phyloP scores from a whole-genome alignment of 2,888 invertebrate species.

The Platypus cylindrus region DNA sequence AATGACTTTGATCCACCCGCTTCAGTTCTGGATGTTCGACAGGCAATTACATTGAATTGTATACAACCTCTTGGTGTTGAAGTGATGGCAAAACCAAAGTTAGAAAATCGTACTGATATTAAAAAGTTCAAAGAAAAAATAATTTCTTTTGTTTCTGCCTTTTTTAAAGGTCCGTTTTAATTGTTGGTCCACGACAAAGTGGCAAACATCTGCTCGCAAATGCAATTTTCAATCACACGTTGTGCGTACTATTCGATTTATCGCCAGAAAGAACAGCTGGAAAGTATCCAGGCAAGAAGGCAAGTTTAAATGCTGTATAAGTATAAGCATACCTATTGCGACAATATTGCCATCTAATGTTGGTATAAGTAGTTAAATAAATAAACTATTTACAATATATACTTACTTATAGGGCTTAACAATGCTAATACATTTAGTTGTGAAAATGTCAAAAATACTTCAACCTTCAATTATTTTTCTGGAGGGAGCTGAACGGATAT shows the following conservation, averaged over 20 bases:
- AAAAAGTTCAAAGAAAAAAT: too few species aligned
- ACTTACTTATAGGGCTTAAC: conserved; percentile 45
- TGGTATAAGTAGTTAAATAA: not conserved
- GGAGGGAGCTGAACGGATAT: conserved; percentile 53
- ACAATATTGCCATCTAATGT: not conserved
- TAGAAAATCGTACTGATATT: too few species aligned
- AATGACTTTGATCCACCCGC: conserved; percentile 36
- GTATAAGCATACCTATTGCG: not conserved
- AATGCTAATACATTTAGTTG: conserved; percentile 51
- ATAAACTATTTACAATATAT: conserved; percentile 3
- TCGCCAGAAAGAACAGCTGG: conserved; percentile 54
- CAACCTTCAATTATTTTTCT: conserved; percentile 65
- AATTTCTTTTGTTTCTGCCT: too few species aligned
- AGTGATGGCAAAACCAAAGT: conserved; percentile 34
- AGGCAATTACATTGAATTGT: conserved; percentile 47
- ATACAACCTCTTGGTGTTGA: conserved; percentile 42
- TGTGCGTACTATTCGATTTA: conserved; percentile 64
- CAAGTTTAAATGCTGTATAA: conserved; percentile 7
- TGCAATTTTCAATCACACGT: conserved; percentile 62
- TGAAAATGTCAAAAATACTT: conserved; percentile 50
- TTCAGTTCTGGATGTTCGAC: conserved; percentile 47
- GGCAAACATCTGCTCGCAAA: conserved; percentile 62
- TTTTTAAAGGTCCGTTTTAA: conserved; percentile 42
- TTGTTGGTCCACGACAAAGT: conserved; percentile 55
- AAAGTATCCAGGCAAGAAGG: conserved; percentile 54